Evolutionary conservation across 2,113 vertebrate genomes (phyloP).

Genomic region (Ophthalmolycus amberensis): DNA sequence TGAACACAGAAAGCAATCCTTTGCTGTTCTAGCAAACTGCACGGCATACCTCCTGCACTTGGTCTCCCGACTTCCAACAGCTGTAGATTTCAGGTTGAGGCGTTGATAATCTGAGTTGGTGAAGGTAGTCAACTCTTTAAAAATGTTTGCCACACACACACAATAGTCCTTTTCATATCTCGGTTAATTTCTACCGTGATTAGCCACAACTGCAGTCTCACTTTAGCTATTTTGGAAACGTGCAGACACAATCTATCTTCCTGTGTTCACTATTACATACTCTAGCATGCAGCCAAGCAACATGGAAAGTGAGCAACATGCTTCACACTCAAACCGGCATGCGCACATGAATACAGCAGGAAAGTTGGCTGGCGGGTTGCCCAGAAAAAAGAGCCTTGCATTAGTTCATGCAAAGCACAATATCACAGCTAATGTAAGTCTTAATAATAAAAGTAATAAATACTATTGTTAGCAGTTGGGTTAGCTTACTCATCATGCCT

Average conservation of each 20-base stretch:
- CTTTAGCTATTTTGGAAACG: background rate
- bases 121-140: background rate
- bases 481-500: background rate
- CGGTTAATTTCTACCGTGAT: background rate
- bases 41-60: background rate
- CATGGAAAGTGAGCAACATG: background rate
- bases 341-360: background rate
- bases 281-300: background rate
- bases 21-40: background rate
- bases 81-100: conserved; percentile 6
- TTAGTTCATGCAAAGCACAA: background rate
- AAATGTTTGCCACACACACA: background rate
- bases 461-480: background rate
- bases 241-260: background rate
- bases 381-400: background rate
- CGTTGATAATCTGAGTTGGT: background rate
- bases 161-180: background rate
- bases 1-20: background rate
- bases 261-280: background rate
- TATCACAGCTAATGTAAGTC: background rate
- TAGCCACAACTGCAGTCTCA: background rate
- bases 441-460: background rate
- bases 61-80: background rate
- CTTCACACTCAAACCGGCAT: background rate
- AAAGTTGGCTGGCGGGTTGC: background rate